Base-by-base conservation (phyloP, 2,113 vertebrate species). In the Saccopteryx bilineata region DNA sequence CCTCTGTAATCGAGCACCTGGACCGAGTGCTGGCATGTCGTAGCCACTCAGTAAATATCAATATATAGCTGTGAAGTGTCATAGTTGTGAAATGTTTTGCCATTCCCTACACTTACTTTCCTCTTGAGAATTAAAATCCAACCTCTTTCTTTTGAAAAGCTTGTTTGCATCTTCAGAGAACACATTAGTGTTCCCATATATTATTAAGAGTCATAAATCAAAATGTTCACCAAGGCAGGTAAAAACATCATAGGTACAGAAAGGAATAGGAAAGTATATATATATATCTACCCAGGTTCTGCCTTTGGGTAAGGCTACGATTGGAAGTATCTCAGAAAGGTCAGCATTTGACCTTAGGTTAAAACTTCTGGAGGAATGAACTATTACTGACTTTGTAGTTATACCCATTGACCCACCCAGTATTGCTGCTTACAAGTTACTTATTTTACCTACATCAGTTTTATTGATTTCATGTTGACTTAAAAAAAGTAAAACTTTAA, bases 51-150 rank as follows among this genome's bases (percentile, higher is more conserved):
- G 23, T 52, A 85, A 46, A 61, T 66, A 56, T 52, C 82, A 46
- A 61, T 66, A 56, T 28, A 31, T 76, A 50, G 46, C 46, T 69
- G 3, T 61, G 9, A 75, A 80, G n/a, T 56, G 52, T 54, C 46
- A 24, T n/a, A 21, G 14, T 33, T 90, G 13, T 90, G 46, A 80
- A 80, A 46, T 54, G 5, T 76, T 94, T 87, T 96, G n/a, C 74
- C 52, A 75, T 89, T 69, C 58, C 74, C 33, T 75, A 60, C 9
- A n/a, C 17, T 65, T 75, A 33, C 17, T 65, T 75, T 33, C 8
- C 71, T 84, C 28, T 89, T n/a, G 52, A 82, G 95, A 86, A 68
- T 74, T 78, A 83, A 75, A 95, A 76, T 89, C 65, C 87, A 52
- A 63, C 48, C 48, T 68, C 13, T 58, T 87, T 19, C 21, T 78